Evolutionary conservation across 2,113 vertebrate species (phyloP), one percentile per base, ranked within the genome.

Genomic region (Syngnathus typhle): DNA sequence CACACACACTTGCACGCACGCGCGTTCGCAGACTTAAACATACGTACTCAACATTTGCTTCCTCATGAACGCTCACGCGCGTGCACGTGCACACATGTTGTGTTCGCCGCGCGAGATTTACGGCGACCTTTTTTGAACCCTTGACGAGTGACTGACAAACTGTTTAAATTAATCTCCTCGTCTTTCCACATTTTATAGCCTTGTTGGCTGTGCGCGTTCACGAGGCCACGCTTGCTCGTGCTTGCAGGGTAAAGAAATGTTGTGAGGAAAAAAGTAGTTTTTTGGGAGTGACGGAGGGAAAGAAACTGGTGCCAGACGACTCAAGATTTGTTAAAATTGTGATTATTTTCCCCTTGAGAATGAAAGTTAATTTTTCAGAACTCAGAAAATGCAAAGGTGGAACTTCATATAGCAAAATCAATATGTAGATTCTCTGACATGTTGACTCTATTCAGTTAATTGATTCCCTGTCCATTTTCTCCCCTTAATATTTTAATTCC

Each of bases 51-150:
- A 32, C 27, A 32, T 32, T 68, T 54, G 62, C 23, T 55, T 43
- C 73, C 46, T 41, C 51, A 4, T 6, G 19, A 19, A n/a, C 49
- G 7, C 19, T 9, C 66, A 6, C 60, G 6, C 60, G 5, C 60
- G 19, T n/a, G 38, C 60, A 43, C 41, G 10, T 21, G 61, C 61
- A 64, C 61, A 13, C 12, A 16, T 1, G 59, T 60, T n/a, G 16
- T 39, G 16, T 60, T 27, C 15, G 19, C 49, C 19, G 49, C 6
- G 52, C 69, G 68, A 81, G 84, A 90, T 91, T 91, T 89, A 89
- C 87, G 79, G 84, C 76, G 84, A 89, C 85, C 86, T 88, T 32
- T 82, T 83, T 71, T 85, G 85, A 86, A 88, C 87, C 88, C 89
- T 80, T 75, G 75, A 43, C 83, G 76, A 81, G 83, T 82, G 82